Conservation (phyloP, 2,888 invertebrate species). For the Augochlorella aurata region DNA sequence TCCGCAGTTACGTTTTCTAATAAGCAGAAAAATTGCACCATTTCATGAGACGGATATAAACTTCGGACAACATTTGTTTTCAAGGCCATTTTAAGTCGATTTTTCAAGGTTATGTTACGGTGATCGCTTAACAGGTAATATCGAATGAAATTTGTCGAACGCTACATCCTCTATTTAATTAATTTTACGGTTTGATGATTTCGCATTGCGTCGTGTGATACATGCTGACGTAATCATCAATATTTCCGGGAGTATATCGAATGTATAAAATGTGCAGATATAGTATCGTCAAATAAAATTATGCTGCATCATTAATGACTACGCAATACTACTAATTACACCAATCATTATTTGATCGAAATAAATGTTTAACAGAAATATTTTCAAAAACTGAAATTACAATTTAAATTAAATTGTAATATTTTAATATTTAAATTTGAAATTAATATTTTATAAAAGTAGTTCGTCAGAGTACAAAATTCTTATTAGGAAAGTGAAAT, state of each 20-base stretch:
- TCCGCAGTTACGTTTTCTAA: too few species aligned
- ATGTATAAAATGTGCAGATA: background rate
- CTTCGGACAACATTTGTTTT: too few species aligned
- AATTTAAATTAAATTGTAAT: too few species aligned
- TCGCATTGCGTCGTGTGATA: background rate
- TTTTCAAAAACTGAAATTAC: background rate
- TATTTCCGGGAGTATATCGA: constrained; percentile 19
- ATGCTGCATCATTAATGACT: constrained; percentile 20
- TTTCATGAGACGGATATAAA: too few species aligned
- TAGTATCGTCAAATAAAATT: constrained; percentile 3
- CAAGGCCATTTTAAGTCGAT: too few species aligned
- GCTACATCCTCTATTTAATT: background rate
- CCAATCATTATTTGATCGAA: background rate
- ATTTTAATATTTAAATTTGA: too few species aligned
- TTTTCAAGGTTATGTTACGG: background rate
- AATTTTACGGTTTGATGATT: background rate
- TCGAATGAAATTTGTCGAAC: background rate
- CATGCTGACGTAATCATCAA: constrained; percentile 24
- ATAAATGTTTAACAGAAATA: background rate
- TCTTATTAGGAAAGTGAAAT: background rate
- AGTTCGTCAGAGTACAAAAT: too few species aligned
- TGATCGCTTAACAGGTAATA: background rate
- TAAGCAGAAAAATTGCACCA: too few species aligned
- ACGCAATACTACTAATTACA: background rate
- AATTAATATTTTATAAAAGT: too few species aligned